Base-by-base conservation (phyloP, 1,140 invertebrate genomes). In the Octopus bimaculoides region DNA sequence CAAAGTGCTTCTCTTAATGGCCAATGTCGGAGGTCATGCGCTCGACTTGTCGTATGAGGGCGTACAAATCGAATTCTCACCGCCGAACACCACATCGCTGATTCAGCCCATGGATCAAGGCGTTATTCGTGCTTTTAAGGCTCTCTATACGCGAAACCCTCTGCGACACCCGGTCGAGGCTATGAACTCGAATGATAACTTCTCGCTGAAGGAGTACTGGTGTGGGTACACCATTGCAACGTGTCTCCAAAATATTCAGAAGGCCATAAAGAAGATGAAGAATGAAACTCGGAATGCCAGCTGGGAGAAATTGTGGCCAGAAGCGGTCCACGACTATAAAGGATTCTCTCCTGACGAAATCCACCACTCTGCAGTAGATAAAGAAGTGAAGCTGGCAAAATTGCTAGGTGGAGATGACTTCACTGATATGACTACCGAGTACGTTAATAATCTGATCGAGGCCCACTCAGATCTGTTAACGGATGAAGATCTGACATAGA, bases 241-340 rank as follows among this genome's bases (percentile, higher is more conserved):
- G 61, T 66, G 61, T 66, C n/a, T 66, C 12, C 61, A 66, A 66
- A 66, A 66, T 66, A 66, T 66, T n/a, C 61, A 66, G 61, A 66
- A 66, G 61, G 61, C 61, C 61, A 66, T 66, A 66, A 66, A 66
- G 61, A n/a, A 66, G n/a, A 66, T 66, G 61, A 66, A 66, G n/a
- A 66, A 9, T 10, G 61, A 66, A 66, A 66, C 61, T 9, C n/a
- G 9, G 61, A 66, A 66, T 66, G 61, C 61, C 61, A 10, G 61
- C 61, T 66, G 61, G 61, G n/a, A 66, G n/a, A 66, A 66, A 66
- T 66, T 66, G 61, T 66, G 61, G 61, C 61, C 61, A 66, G 61
- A 66, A 66, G n/a, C n/a, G 61, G 61, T 66, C 61, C 61, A 66
- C 61, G 61, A 66, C n/a, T 66, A 66, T 66, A 66, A 66, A 66